A percentile compares a stretch with the other conserved stretches of the same genome.
phyloP scores from a whole-genome alignment of 2,888 invertebrate species.

The Neuroscelio doddi region DNA sequence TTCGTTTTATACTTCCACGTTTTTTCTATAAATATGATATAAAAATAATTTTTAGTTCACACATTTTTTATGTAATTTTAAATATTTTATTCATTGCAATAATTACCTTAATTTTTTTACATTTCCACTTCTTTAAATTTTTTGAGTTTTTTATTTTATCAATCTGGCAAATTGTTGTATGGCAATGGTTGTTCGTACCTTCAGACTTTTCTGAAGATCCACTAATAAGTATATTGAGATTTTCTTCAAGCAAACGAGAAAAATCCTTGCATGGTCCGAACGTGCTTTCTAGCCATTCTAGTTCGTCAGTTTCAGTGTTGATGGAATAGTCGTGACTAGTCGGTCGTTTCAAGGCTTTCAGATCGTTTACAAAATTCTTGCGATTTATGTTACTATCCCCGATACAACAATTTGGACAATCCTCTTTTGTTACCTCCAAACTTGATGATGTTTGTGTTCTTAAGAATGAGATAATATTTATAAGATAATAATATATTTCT shows the following conservation, averaged over 20 bases:
- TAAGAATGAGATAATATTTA: too few relatives aligned
- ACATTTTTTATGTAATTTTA: too few relatives aligned
- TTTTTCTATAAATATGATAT: too few relatives aligned
- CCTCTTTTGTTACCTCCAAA: conserved; percentile 32
- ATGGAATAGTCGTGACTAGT: conserved; percentile 28
- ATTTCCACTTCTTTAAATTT: not conserved
- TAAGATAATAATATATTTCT: too few relatives aligned
- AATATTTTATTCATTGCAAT: too few relatives aligned
- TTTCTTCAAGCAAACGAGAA: conserved; percentile 18
- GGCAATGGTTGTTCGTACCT: conserved; percentile 1
- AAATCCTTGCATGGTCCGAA: conserved; percentile 31
- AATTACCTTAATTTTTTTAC: not conserved
- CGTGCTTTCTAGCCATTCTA: conserved; percentile 32
- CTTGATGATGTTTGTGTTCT: conserved; percentile 32
- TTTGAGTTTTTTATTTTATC: conserved; percentile 5
- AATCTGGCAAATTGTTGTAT: conserved; percentile 2
- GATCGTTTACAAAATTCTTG: conserved; percentile 1
- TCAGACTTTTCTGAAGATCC: not conserved
- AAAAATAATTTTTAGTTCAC: too few relatives aligned
- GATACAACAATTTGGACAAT: conserved; percentile 12
- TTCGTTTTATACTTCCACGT: too few relatives aligned
- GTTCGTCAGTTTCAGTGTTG: conserved; percentile 14
- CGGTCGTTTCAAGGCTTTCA: conserved; percentile 27
- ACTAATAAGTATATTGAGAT: conserved; percentile 8
- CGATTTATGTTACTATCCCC: conserved; percentile 12